A percentile compares a stretch with the other conserved stretches of the same genome.
These are phyloP conservation scores for Microhierax caerulescens DNA, from an alignment of 2,797 vertebrate species.

Conservation along the genomic window DNA sequence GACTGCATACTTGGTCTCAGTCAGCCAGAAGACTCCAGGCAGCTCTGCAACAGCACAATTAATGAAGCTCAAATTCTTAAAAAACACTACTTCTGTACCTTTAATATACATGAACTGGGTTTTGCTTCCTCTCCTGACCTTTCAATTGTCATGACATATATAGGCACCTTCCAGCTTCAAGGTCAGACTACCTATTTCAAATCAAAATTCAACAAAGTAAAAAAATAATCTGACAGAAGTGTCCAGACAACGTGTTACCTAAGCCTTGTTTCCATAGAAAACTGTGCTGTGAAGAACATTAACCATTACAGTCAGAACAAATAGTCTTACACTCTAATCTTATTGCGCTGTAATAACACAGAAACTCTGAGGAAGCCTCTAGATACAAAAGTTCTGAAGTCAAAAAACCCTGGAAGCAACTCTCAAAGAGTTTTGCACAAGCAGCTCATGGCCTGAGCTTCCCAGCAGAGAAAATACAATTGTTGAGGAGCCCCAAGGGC, in stretches of 20 bases:
- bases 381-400: not conserved
- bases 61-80: not conserved
- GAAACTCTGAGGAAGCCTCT: not conserved
- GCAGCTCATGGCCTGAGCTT: not conserved
- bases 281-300: not conserved
- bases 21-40: not conserved
- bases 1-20: not conserved
- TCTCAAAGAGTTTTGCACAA: not conserved
- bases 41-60: not conserved
- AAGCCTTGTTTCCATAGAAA: not conserved
- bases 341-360: not conserved
- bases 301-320: not conserved
- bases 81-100: rapidly evolving
- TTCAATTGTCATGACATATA: not conserved
- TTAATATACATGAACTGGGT: not conserved
- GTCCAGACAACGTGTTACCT: not conserved
- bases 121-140: not conserved
- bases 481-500: not conserved
- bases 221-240: not conserved
- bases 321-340: not conserved
- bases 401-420: not conserved
- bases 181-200: not conserved
- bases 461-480: not conserved
- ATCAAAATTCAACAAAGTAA: not conserved
- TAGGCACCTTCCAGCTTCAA: not conserved